These are phyloP conservation scores for Elaphurus davidianus DNA, from an alignment of 2,113 vertebrate species.

Conservation along the genomic window DNA sequence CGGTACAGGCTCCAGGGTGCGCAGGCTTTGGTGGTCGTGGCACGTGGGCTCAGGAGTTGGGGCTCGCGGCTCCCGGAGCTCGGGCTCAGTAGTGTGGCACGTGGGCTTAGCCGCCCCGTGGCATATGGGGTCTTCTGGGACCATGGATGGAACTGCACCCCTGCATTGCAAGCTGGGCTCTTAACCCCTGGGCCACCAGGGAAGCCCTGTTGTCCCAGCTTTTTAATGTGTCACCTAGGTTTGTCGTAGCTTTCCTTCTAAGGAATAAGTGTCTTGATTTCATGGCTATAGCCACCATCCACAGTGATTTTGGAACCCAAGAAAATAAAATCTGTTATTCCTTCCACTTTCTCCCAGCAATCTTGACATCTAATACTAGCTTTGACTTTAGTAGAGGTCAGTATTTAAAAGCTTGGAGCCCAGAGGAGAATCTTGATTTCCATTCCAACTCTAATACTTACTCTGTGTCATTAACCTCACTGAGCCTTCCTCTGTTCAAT, in stretches of 20 bases:
- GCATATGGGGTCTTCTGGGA: not conserved
- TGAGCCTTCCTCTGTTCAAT: not conserved
- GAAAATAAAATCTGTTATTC: not conserved
- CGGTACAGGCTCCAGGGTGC: not conserved
- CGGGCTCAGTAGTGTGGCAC: not conserved
- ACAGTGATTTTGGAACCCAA: not conserved
- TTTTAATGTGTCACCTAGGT: not conserved
- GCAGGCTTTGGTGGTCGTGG: rapidly evolving
- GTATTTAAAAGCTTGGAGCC: not conserved
- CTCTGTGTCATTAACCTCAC: not conserved
- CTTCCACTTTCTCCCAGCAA: not conserved
- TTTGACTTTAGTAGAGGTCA: not conserved
- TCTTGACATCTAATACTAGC: not conserved
- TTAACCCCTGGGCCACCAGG: not conserved
- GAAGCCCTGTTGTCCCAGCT: not conserved
- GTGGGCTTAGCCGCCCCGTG: not conserved
- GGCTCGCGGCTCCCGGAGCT: rapidly evolving
- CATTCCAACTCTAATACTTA: not conserved
- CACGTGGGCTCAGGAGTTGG: not conserved
- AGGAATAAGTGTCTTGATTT: not conserved
- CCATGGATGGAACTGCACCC: not conserved
- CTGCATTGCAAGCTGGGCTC: not conserved
- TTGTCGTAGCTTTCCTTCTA: not conserved
- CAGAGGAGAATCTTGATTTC: not conserved
- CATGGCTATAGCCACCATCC: not conserved